Evolutionary conservation across 2,113 vertebrate species (phyloP), one percentile per base, ranked within the genome.

Genomic region (Onychostoma macrolepis): DNA sequence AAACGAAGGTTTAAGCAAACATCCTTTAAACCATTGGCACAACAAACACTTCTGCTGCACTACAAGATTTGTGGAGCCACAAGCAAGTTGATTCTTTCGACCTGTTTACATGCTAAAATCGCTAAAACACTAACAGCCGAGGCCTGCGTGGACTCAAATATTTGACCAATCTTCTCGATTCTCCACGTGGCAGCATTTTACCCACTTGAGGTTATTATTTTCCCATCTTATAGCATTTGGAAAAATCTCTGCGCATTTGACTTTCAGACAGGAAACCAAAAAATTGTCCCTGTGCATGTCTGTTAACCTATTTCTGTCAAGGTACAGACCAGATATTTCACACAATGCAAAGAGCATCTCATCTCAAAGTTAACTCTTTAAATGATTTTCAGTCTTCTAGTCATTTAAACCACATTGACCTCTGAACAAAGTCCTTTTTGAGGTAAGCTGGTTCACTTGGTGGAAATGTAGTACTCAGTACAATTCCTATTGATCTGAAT

Each of bases 1-100:
- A 82, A 82, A 76, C 9, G 0, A 77, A 50, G 69, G 84, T 83
- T 83, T 50, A 83, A 91, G 72, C 0, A 81, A 38, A 81, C 61
- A 83, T 82, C n/a, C 11, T 58, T 58, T 38, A 56, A 80, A 61
- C 5, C 77, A n/a, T 3, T 69, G 80, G 80, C 15, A 67, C 41
- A 67, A 6, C n/a, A 67, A 67, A 82, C 41, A 41, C 21, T 58
- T 63, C 4, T n/a, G 3, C 5, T 80, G 33, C 38, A 28, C 38
- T 67, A 41, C 8, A 67, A n/a, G 77, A 58, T 79, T 11, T 13
- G 21, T 5, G 0, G 17, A 36, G n/a, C 33, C 36, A 10, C 36
- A 19, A 63, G 19, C 1, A 13, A 67, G 58, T 43, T 15, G 38
- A 67, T 3, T 21, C 58, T 81, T 41, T 45, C 21, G 13, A 65